Evolutionary conservation across 2,113 vertebrate species (phyloP), one percentile per base, ranked within the genome.

Genomic region (Pavo muticus): DNA sequence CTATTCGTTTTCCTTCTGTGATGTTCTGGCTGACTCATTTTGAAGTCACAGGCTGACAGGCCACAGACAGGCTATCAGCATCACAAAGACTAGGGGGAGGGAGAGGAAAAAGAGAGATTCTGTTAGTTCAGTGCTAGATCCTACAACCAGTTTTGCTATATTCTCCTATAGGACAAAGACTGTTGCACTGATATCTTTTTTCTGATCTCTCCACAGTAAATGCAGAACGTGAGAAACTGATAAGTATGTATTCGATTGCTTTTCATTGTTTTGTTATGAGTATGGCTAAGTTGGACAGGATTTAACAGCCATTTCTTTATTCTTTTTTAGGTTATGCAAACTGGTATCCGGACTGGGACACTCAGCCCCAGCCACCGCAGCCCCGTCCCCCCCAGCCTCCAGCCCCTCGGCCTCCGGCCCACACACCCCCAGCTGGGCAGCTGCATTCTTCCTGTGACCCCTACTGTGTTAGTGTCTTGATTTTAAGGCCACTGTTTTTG

Each of bases 311-410:
- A 5, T 80, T 93, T 89, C 39, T 93, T 63, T 63, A 19, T 45
- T 93, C n/a, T 61, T n/a, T 92, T 96, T 50, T 63, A 97, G 97
- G 72, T 76, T 96, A 97, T 72, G 11, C 37, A 71, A 75, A 5
- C 91, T 98, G 98, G 98, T 81, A 84, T 37, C 97, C 97, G 0
- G 97, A 97, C 39, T 97, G 96, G 98, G 97, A 98, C 48, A 37
- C 64, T 4, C 37, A 14, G 24, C 65, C 57, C 3, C 30, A 61
- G 84, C 84, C 91, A 69, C 95, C 86, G 0, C 10, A 0, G 54
- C 93, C 89, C 35, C 23, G 0, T 15, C 48, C 48, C 32, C 65
- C 95, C 9, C n/a, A 9, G 24, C 50, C 24, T 52, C 50, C 25
- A 9, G 37, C 30, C 9, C 19, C 8, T 25, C 7, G 3, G 19